A percentile compares a stretch with the other conserved stretches of the same genome.
phyloP scores from a whole-genome alignment of 2,888 invertebrate species.

The Epistrophe grossulariae region DNA sequence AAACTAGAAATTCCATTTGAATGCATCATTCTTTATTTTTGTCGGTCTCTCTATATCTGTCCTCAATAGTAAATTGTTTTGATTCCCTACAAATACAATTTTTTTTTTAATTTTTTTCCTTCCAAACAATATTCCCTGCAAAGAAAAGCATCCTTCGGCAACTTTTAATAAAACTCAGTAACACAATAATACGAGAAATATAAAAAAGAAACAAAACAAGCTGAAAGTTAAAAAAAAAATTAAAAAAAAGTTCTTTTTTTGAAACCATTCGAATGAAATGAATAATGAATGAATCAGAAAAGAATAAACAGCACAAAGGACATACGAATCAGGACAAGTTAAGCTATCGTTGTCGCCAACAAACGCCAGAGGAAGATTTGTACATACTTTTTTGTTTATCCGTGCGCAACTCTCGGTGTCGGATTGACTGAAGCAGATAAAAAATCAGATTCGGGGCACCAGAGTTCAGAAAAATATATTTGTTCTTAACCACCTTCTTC shows the following conservation, averaged over 20 bases:
- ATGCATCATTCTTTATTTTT: conserved; percentile 23
- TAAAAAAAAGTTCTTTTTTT: conserved; percentile 15
- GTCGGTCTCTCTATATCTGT: neutral
- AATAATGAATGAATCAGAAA: conserved; percentile 58
- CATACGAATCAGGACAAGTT: conserved; percentile 40
- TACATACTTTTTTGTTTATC: neutral
- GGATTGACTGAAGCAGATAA: neutral
- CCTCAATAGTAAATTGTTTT: conserved; percentile 53
- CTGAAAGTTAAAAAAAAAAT: neutral
- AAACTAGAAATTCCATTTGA: conserved; percentile 35
- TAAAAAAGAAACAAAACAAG: conserved; percentile 11
- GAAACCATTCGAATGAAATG: conserved; percentile 56
- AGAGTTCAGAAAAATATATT: neutral
- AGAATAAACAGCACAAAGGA: conserved; percentile 46
- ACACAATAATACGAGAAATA: conserved; percentile 51
- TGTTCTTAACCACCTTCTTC: too few species aligned
- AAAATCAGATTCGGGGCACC: neutral
- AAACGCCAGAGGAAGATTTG: conserved; percentile 10
- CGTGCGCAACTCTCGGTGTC: neutral
- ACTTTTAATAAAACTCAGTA: conserved; percentile 71
- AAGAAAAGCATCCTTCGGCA: conserved; percentile 36
- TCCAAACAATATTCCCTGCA: conserved; percentile 27
- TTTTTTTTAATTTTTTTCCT: conserved; percentile 14
- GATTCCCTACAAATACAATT: conserved; percentile 27
- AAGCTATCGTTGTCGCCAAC: conserved; percentile 14